phyloP scores from a whole-genome alignment of 2,113 vertebrate species.

The Chlamydotis undulata region DNA sequence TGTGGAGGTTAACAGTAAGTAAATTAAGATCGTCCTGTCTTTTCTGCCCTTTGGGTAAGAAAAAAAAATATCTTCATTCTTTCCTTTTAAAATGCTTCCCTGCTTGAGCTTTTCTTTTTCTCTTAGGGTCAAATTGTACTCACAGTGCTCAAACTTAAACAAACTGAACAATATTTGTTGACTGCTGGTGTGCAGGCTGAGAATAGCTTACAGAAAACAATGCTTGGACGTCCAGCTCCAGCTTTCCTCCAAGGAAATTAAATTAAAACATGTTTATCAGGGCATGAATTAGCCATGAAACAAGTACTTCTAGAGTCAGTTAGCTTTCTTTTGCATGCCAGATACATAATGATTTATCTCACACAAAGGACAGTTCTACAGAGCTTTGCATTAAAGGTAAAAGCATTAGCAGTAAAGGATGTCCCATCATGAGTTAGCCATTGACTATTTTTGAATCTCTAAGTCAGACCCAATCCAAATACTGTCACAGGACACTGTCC shows the following conservation, averaged over 20 bases:
- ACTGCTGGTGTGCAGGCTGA: neutral
- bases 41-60: neutral
- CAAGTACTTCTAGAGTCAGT: neutral
- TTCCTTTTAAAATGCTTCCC: neutral
- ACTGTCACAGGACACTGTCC: neutral
- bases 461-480: neutral
- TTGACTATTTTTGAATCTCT: neutral
- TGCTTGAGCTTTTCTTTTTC: neutral
- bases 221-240: neutral
- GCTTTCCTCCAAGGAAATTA: neutral
- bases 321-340: neutral
- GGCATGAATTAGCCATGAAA: neutral
- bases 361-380: neutral
- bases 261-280: neutral
- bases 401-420: neutral
- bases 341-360: neutral
- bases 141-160: neutral
- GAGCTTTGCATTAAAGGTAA: neutral
- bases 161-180: neutral
- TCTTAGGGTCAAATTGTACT: neutral
- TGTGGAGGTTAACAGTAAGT: neutral
- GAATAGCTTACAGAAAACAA: neutral
- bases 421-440: neutral
- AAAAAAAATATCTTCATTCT: neutral
- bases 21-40: neutral